Evolutionary conservation across 1,140 invertebrate species (phyloP).

Genomic region (Augochlora pura): DNA sequence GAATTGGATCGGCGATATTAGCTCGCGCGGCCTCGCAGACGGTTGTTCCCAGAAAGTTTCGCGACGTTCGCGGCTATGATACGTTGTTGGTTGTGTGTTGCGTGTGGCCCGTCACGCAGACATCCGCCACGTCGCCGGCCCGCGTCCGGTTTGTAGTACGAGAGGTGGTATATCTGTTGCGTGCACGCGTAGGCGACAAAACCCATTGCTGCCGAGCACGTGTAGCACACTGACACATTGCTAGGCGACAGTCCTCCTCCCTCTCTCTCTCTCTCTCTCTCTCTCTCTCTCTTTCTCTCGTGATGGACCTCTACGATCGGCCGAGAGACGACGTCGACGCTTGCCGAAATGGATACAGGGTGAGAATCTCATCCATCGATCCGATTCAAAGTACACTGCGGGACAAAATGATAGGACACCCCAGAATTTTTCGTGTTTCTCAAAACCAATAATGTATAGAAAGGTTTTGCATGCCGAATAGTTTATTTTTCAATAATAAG

Average conservation of each 20-base stretch:
- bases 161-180: background rate
- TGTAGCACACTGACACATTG: conserved; percentile 32
- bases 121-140: background rate
- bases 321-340: background rate
- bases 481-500: too few relatives aligned
- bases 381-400: too few relatives aligned
- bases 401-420: too few relatives aligned
- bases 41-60: conserved; percentile 36
- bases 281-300: too few relatives aligned
- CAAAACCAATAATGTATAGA: too few relatives aligned
- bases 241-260: conserved; percentile 18
- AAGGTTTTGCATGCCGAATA: too few relatives aligned
- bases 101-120: background rate
- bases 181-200: conserved; percentile 42
- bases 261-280: too few relatives aligned
- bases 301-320: background rate
- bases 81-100: too few relatives aligned
- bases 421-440: too few relatives aligned
- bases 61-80: too few relatives aligned
- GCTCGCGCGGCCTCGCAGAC: conserved; percentile 42
- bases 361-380: too few relatives aligned
- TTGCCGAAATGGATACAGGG: background rate
- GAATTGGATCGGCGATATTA: conserved; percentile 58
- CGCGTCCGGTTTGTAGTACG: conserved; percentile 42
- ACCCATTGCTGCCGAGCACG: conserved; percentile 36